Percentiles rank a stretch among this genome's conserved stretches.
These are phyloP conservation scores for Phyllotreta striolata DNA, from an alignment of 2,888 invertebrate genomes.

Conservation along the genomic window DNA sequence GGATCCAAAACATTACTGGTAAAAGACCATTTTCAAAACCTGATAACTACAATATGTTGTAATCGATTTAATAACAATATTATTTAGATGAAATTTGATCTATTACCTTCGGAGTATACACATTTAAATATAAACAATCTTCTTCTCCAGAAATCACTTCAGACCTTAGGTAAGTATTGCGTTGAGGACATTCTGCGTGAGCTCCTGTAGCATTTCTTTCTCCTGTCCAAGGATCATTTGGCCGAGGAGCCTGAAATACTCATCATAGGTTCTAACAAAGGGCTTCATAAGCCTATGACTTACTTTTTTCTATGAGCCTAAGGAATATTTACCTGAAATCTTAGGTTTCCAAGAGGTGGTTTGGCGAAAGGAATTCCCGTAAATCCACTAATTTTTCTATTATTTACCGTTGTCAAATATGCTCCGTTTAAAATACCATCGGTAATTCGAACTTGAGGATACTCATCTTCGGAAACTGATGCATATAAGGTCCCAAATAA, in stretches of 20 bases:
- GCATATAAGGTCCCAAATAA: constrained; percentile 19
- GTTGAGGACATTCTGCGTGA: constrained; percentile 78
- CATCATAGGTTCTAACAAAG: too few species aligned
- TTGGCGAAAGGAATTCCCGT: constrained; percentile 60
- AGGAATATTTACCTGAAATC: constrained; percentile 56
- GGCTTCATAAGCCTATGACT: too few species aligned
- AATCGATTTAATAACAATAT: neutral
- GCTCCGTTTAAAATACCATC: constrained; percentile 60
- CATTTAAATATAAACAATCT: constrained; percentile 85
- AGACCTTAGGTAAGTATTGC: constrained; percentile 74
- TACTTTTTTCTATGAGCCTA: neutral
- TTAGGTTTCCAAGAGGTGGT: constrained; percentile 56
- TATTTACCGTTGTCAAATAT: constrained; percentile 56
- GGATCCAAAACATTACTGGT: constrained; percentile 80
- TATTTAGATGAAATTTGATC: neutral
- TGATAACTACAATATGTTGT: constrained; percentile 39
- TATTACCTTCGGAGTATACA: constrained; percentile 66
- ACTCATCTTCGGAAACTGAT: constrained; percentile 11
- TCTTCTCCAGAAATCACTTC: constrained; percentile 74
- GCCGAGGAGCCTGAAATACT: constrained; percentile 68
- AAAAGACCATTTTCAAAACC: constrained; percentile 50
- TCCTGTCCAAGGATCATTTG: constrained; percentile 69
- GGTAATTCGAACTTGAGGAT: constrained; percentile 51
- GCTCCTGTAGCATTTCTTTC: constrained; percentile 71
- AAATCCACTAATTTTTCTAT: constrained; percentile 61